phyloP scores from a whole-genome alignment of 1,140 invertebrate species.

The Papilio glaucus region DNA sequence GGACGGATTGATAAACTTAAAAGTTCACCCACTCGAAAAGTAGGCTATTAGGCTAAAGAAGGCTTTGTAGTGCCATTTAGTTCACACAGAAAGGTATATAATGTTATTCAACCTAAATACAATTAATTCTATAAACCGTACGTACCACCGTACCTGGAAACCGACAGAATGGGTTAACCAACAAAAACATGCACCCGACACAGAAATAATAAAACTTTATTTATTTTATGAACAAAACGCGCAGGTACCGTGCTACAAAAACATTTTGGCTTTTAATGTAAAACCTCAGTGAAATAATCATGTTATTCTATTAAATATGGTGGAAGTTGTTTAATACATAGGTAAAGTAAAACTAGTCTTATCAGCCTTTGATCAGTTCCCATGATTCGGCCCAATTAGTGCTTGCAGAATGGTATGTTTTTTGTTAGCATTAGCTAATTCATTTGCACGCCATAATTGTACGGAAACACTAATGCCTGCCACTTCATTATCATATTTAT shows the following conservation, averaged over 20 bases:
- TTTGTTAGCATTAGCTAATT: too few species aligned
- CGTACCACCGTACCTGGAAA: neutral
- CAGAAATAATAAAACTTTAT: slow-evolving; percentile 14
- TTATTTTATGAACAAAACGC: slow-evolving; percentile 10
- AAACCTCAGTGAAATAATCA: neutral
- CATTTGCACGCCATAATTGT: too few species aligned
- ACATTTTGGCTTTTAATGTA: slow-evolving; percentile 6
- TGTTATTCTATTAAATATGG: neutral
- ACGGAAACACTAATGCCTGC: too few species aligned
- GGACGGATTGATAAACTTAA: too few species aligned
- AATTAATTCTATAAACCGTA: neutral
- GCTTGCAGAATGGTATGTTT: too few species aligned
- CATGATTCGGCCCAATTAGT: too few species aligned
- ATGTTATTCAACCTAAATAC: neutral
- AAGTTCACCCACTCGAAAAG: too few species aligned
- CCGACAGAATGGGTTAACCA: slow-evolving; percentile 3
- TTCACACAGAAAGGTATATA: neutral
- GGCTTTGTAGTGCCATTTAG: too few species aligned
- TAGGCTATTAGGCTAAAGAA: too few species aligned
- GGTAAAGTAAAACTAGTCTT: neutral
- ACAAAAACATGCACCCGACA: slow-evolving; percentile 18
- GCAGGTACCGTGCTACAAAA: neutral
- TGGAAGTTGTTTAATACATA: neutral
- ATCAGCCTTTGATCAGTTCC: too few species aligned
- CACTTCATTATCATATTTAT: too few species aligned